Evolutionary conservation across 2,797 vertebrate genomes (phyloP).

Genomic region (Pampus argenteus): DNA sequence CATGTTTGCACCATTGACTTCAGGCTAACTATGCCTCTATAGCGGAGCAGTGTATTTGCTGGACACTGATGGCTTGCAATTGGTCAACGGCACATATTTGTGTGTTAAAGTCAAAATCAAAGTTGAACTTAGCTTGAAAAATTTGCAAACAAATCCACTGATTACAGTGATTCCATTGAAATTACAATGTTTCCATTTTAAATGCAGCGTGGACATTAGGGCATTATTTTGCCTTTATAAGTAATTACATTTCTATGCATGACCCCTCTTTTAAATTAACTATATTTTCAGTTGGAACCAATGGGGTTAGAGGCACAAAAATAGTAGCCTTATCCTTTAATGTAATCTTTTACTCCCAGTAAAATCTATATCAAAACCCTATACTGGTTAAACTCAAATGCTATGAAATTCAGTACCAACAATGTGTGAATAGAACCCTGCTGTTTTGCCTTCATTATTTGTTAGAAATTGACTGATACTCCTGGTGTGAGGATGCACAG

Average conservation of each 20-base stretch:
- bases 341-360: background rate
- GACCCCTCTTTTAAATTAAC: too few species aligned
- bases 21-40: too few species aligned
- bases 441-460: constrained; percentile 28
- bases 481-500: constrained; percentile 20
- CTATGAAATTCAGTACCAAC: constrained; percentile 15
- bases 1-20: too few species aligned
- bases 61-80: background rate
- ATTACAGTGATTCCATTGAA: background rate
- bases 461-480: constrained; percentile 23
- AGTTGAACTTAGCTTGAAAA: background rate
- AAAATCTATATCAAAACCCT: constrained; percentile 13
- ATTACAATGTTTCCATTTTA: background rate
- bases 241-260: too few species aligned
- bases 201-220: background rate
- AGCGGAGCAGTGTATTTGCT: background rate
- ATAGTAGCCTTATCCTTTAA: background rate
- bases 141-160: background rate
- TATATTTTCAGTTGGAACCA: too few species aligned
- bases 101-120: background rate
- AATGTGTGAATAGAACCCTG: background rate
- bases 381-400: constrained; percentile 15
- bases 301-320: background rate
- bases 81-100: background rate
- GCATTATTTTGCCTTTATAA: background rate